These are phyloP conservation scores for Caenorhabditis sp. DNA, from an alignment of 2,888 invertebrate species.

Conservation along the genomic window DNA sequence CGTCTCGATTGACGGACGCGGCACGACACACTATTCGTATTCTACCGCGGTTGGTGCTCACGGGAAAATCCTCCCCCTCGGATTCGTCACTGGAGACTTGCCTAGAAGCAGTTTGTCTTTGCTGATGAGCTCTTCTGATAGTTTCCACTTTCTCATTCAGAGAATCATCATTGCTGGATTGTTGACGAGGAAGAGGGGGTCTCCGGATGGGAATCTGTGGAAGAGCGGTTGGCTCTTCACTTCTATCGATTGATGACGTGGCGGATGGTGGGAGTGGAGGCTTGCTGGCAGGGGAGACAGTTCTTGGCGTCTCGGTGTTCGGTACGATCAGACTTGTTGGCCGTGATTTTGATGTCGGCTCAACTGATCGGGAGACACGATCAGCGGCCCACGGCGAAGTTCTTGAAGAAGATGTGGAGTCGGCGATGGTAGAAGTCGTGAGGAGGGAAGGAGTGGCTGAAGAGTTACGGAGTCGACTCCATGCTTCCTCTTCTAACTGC, in stretches of 20 bases:
- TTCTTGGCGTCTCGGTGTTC: conserved; percentile 45
- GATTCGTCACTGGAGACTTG: conserved; percentile 68
- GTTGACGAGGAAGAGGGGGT: conserved; percentile 79
- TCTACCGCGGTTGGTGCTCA: conserved; percentile 85
- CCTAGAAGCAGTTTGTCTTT: conserved; percentile 66
- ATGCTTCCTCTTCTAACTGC: conserved; percentile 80
- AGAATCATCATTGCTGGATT: conserved; percentile 76
- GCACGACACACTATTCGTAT: conserved; percentile 89
- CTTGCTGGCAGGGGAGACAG: conserved; percentile 60
- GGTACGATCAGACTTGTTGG: conserved; percentile 59
- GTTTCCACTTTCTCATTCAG: conserved; percentile 80
- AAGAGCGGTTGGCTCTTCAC: conserved; percentile 57
- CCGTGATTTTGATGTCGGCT: conserved; percentile 54
- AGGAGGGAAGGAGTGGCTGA: conserved; percentile 54
- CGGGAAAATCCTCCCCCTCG: conserved; percentile 65
- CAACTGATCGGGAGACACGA: conserved; percentile 57
- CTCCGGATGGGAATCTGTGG: conserved; percentile 39
- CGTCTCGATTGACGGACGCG: conserved; percentile 71
- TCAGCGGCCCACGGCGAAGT: conserved; percentile 64
- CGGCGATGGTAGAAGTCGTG: conserved; percentile 44
- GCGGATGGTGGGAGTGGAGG: conserved; percentile 54
- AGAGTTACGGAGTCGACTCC: conserved; percentile 75
- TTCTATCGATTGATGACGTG: conserved; percentile 16
- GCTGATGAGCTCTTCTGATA: conserved; percentile 79
- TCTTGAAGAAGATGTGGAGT: conserved; percentile 17